phyloP scores from a whole-genome alignment of 2,113 vertebrate species.

The Cyprinodon brontotheroides region DNA sequence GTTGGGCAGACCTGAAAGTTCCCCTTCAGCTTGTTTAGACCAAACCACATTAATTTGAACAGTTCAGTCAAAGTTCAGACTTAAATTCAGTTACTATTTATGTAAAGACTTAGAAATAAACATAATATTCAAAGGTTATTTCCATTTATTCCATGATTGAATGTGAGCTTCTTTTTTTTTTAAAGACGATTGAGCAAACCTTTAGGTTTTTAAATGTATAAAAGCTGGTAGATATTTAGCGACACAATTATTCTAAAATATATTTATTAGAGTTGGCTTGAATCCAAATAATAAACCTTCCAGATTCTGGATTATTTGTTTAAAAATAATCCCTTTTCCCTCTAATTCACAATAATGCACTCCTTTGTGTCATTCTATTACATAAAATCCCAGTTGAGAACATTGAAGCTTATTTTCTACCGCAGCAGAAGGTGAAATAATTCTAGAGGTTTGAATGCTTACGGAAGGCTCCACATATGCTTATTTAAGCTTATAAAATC shows the following conservation, averaged over 20 bases:
- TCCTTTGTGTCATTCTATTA: neutral
- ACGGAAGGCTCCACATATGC: too few species aligned
- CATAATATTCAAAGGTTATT: neutral
- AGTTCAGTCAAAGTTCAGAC: neutral
- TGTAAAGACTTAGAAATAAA: neutral
- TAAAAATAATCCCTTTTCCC: neutral
- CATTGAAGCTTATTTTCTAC: neutral
- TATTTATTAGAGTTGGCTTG: neutral
- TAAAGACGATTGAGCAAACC: too few species aligned
- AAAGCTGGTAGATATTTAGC: too few species aligned
- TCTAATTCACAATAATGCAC: neutral
- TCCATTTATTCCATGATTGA: neutral
- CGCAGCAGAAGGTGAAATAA: too few species aligned
- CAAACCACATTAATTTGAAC: neutral
- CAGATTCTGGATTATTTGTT: neutral
- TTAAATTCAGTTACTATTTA: neutral
- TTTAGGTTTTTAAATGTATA: too few species aligned
- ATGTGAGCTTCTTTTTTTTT: too few species aligned
- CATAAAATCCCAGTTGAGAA: too few species aligned
- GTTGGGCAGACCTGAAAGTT: too few species aligned
- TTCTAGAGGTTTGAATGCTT: too few species aligned
- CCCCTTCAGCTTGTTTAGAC: neutral
- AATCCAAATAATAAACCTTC: neutral
- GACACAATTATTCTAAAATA: too few species aligned
- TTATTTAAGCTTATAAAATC: slow-evolving; percentile 21